Percentiles rank a stretch among this genome's conserved stretches.
Conservation (phyloP, 2,113 vertebrate species). For the Numida meleagris region DNA sequence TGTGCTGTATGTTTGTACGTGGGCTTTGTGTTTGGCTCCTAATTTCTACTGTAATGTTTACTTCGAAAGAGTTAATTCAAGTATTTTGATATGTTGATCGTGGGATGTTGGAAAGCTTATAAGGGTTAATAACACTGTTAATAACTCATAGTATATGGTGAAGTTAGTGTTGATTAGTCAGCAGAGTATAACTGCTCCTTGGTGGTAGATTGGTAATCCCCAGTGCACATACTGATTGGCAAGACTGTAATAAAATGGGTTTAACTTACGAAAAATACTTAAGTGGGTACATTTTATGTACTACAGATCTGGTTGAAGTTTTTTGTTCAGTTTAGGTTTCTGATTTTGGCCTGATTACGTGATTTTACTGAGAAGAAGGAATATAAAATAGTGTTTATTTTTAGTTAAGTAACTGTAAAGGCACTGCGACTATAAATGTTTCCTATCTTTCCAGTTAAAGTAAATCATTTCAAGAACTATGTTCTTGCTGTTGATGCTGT, state of each 20-base stretch:
- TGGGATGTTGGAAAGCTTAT: not conserved
- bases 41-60: not conserved
- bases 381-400: not conserved
- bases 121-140: not conserved
- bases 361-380: not conserved
- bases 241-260: not conserved
- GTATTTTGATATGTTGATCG: not conserved
- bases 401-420: not conserved
- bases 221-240: not conserved
- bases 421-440: not conserved
- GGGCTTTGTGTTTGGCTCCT: not conserved
- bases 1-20: rapidly evolving
- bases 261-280: not conserved
- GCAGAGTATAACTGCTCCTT: not conserved
- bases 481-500: not conserved
- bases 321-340: not conserved
- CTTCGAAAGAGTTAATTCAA: not conserved
- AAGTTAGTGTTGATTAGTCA: not conserved
- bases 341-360: not conserved
- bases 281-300: rapidly evolving
- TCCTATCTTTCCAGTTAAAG: not conserved
- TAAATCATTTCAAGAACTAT: not conserved
- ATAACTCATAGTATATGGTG: not conserved
- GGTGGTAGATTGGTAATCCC: not conserved
- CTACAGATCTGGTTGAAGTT: not conserved